phyloP scores from a whole-genome alignment of 2,888 invertebrate species.

The Netelia fuscicornis region DNA sequence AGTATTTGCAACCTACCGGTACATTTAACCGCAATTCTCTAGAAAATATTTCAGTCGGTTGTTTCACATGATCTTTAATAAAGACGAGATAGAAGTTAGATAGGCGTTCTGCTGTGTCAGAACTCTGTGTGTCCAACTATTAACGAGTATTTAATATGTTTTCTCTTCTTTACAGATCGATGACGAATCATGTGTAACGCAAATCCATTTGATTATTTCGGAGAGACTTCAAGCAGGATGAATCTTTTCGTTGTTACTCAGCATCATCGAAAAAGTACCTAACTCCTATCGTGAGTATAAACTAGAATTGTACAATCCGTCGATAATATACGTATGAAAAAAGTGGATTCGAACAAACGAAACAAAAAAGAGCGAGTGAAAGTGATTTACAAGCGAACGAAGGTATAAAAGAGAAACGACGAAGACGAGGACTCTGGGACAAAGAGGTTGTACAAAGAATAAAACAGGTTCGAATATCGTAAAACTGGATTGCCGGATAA shows the following conservation, averaged over 20 bases:
- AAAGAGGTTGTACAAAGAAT: background rate
- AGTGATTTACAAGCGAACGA: background rate
- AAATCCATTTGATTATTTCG: background rate
- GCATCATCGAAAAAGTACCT: background rate
- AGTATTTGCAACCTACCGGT: background rate
- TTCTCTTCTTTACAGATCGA: constrained; percentile 23
- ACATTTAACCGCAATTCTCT: too few relatives aligned
- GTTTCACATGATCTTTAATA: too few relatives aligned
- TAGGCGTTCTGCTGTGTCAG: background rate
- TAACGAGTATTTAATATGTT: background rate
- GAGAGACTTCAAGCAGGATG: background rate
- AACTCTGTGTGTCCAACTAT: background rate
- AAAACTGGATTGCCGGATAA: constrained; percentile 38
- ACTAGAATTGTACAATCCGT: background rate
- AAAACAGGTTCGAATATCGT: constrained; percentile 25
- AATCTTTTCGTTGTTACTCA: background rate
- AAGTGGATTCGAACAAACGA: background rate
- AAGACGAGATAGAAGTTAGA: background rate
- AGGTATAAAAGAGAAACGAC: constrained; percentile 9
- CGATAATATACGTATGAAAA: background rate
- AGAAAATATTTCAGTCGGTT: background rate
- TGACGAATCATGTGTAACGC: background rate
- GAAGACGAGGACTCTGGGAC: background rate
- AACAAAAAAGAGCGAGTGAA: background rate
- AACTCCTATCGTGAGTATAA: constrained; percentile 31